Evolutionary conservation across 2,888 invertebrate species (phyloP), one percentile per base, ranked within the genome.

Genomic region (Thymelicus sylvestris): DNA sequence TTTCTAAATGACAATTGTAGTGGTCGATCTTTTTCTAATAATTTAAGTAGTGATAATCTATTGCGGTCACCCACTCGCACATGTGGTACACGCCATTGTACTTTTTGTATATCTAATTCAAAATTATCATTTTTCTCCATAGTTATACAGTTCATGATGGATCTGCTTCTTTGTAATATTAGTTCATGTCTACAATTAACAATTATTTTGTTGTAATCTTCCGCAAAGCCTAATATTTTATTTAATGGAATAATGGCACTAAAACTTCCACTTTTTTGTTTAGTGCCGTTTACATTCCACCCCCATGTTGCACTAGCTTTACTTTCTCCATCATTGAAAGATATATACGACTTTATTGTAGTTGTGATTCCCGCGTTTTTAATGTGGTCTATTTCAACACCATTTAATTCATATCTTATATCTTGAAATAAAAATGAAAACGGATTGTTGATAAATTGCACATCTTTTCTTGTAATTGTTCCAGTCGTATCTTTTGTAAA

Each of bases 141-240:
- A 41, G 73, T 71, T 66, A 24, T 24, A 24, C 55, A 24, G 13
- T 83, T 79, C 8, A 74, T 77, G 15, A 75, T 81, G 50, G 81
- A 76, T 72, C 86, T 75, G 31, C 79, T 59, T 59, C 59, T 59
- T 7, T 15, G 77, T n/a, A 88, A 71, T 52, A 86, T 78, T 50
- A 85, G 73, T 76, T 89, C 86, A 80, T 88, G 86, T 78, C 83
- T 84, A 69, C 80, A 79, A 75, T 88, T 88, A 1, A 87, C 74
- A 67, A 86, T 76, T 64, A 87, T 81, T 78, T 83, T 84, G 48
- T 80, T 80, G 72, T 83, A 88, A 75, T 87, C 76, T 66, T 78
- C 77, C 10, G 76, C 75, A 73, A 76, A 75, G 0, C 76, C 75
- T 57, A 78, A 41, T 50, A 78, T 15, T 39, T 59, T 57, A 57